These are phyloP conservation scores for Mercenaria mercenaria DNA, from an alignment of 1,140 invertebrate genomes.

Conservation along the genomic window DNA sequence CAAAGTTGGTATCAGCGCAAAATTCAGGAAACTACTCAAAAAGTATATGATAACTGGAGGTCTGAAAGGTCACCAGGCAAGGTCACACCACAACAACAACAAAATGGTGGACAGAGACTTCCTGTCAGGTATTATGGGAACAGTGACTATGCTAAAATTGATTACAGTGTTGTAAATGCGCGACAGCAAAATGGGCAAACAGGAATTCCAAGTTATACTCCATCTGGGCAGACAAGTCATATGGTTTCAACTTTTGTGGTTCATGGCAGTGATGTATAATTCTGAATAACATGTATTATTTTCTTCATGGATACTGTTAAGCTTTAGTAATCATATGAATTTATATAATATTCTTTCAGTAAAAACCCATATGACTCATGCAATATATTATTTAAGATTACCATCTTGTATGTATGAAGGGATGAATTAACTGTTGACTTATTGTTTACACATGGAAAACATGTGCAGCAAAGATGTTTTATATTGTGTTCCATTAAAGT, in stretches of 20 bases:
- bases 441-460: no score
- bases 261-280: conserved; percentile 81
- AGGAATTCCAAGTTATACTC: not conserved
- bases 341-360: no score
- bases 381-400: no score
- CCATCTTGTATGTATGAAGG: no score
- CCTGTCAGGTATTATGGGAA: conserved; percentile 51
- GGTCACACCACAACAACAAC: not conserved
- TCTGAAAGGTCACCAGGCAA: conserved; percentile 39
- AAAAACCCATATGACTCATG: no score
- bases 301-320: no score
- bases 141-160: conserved; percentile 55
- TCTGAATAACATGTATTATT: not conserved
- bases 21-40: conserved; percentile 77
- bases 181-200: not conserved
- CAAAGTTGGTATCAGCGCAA: conserved; percentile 81
- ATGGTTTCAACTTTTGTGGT: conserved; percentile 23
- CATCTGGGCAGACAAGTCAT: conserved; percentile 28
- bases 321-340: no score
- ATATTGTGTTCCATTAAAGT: no score
- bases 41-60: conserved; percentile 63
- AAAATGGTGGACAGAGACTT: conserved; percentile 26
- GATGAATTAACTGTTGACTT: no score
- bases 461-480: no score
- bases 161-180: conserved; percentile 7